phyloP scores from a whole-genome alignment of 2,888 invertebrate genomes.

The Prenolepis imparis region DNA sequence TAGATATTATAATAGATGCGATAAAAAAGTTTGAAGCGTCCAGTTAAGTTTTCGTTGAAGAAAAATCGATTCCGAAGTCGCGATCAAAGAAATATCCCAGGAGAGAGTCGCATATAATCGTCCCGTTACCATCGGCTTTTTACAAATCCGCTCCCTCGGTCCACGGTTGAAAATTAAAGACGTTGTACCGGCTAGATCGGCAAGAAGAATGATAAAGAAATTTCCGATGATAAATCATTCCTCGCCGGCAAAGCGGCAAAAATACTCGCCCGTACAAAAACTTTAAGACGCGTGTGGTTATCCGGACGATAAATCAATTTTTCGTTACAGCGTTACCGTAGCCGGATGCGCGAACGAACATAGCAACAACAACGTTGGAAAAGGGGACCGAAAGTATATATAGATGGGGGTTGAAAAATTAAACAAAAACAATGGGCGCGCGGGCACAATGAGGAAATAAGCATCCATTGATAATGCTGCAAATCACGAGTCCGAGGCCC shows the following conservation, averaged over 20 bases:
- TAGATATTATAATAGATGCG: background rate
- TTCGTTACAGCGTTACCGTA: constrained; percentile 52
- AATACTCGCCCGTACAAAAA: constrained; percentile 46
- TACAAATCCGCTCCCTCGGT: constrained; percentile 24
- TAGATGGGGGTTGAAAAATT: constrained; percentile 72
- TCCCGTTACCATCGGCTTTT: constrained; percentile 27
- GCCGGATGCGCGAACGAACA: constrained; percentile 27
- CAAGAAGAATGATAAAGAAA: constrained; percentile 64
- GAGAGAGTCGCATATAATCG: constrained; percentile 2
- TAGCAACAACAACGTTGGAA: constrained; percentile 19
- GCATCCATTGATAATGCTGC: constrained; percentile 77
- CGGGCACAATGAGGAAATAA: constrained; percentile 77
- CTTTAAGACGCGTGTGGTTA: constrained; percentile 44
- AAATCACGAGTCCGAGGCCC: constrained; percentile 77
- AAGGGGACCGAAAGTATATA: constrained; percentile 52
- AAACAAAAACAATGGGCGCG: constrained; percentile 76
- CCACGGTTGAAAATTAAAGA: constrained; percentile 44
- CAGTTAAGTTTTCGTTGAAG: background rate
- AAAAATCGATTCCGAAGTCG: constrained; percentile 27
- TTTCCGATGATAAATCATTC: constrained; percentile 55
- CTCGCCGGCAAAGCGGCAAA: constrained; percentile 31
- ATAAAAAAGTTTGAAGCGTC: background rate
- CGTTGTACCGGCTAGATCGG: constrained; percentile 50
- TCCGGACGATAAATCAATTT: constrained; percentile 67
- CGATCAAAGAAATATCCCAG: constrained; percentile 4